A percentile compares a stretch with the other conserved stretches of the same genome.
phyloP scores from a whole-genome alignment of 2,797 vertebrate species.

The Etheostoma perlongum region DNA sequence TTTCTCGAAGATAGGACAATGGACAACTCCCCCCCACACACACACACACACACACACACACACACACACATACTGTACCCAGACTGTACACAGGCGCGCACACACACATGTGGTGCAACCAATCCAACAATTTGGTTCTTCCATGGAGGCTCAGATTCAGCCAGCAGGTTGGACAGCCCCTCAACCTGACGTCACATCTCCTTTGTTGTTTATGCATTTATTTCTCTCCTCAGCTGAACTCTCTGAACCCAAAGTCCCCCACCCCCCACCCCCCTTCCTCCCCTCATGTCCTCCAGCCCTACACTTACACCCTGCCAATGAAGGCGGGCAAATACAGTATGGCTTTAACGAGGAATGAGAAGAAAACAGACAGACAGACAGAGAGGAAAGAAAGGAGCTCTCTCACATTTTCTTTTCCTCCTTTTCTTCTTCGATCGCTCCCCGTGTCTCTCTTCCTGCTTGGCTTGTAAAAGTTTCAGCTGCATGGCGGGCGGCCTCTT shows the following conservation, averaged over 20 bases:
- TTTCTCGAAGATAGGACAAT: conserved; percentile 71
- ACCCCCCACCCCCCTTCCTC: conserved; percentile 46
- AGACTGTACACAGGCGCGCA: conserved; percentile 54
- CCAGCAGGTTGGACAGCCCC: conserved; percentile 83
- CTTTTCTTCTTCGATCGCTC: conserved; percentile 74
- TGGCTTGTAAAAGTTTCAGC: conserved; percentile 87
- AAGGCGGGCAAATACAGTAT: conserved; percentile 80
- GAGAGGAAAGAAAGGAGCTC: conserved; percentile 56
- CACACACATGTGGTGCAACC: conserved; percentile 62
- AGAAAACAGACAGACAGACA: conserved; percentile 49
- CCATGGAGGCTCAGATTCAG: conserved; percentile 77
- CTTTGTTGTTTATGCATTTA: conserved; percentile 89
- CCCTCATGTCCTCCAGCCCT: conserved; percentile 69
- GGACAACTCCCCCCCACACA: conserved; percentile 8
- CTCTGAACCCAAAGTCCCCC: conserved; percentile 78
- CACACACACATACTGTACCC: conserved; percentile 65
- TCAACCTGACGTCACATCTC: conserved; percentile 84
- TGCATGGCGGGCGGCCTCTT: conserved; percentile 81
- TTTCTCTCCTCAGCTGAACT: conserved; percentile 85
- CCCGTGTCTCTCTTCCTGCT: conserved; percentile 84
- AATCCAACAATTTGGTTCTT: conserved; percentile 78
- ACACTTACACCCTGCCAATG: conserved; percentile 78
- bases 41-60: conserved; percentile 42
- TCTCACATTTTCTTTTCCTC: conserved; percentile 75
- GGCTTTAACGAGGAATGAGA: conserved; percentile 68